Conservation (phyloP, 1,140 invertebrate species). For the Ladona fulva region DNA sequence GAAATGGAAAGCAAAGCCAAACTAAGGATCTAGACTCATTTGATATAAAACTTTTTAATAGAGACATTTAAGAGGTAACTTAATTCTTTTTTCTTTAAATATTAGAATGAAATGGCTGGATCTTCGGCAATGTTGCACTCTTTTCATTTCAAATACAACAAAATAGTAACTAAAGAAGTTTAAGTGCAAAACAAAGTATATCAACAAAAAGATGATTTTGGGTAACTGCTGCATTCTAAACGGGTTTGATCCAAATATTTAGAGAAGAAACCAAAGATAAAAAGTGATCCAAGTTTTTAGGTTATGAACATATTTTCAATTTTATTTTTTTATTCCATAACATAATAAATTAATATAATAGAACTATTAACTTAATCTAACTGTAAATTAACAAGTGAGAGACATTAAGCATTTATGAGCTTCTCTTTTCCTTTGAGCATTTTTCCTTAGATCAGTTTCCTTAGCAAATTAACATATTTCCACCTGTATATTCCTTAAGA, state of each 20-base stretch:
- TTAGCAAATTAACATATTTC: background rate
- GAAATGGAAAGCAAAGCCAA: too few species aligned
- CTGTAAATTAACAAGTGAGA: background rate
- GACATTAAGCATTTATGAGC: background rate
- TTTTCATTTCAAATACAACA: too few species aligned
- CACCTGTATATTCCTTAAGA: too few species aligned
- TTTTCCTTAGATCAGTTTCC: background rate
- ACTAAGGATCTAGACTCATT: too few species aligned
- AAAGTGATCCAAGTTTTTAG: background rate
- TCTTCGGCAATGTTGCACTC: too few species aligned
- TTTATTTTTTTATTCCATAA: conserved; percentile 1
- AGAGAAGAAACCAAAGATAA: background rate
- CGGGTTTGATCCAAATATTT: background rate
- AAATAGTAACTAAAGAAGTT: too few species aligned
- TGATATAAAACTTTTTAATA: too few species aligned
- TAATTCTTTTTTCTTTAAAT: too few species aligned
- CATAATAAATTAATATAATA: background rate
- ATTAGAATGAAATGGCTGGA: too few species aligned
- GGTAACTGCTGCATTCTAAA: background rate
- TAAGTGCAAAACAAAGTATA: too few species aligned
- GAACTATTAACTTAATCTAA: background rate
- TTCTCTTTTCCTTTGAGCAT: background rate
- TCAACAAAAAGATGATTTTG: too few species aligned
- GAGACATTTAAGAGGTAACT: too few species aligned
- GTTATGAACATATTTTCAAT: background rate